A percentile compares a stretch with the other conserved stretches of the same genome.
Evolutionary conservation across 2,888 invertebrate species (phyloP).

Genomic region (Mythimna pallens): DNA sequence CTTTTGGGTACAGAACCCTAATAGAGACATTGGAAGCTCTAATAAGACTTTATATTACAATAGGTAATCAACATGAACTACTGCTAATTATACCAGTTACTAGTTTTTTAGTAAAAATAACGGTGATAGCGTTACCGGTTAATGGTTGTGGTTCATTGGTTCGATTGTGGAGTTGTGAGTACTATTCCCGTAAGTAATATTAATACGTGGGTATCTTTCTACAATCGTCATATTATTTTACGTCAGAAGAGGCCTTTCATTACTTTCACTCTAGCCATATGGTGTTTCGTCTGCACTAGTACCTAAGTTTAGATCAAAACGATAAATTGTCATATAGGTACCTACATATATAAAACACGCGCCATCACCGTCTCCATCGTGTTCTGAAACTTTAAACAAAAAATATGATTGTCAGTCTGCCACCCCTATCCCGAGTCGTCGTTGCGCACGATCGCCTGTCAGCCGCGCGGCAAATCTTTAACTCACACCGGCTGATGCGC

Average conservation of each 20-base stretch:
- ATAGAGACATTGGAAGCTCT: neutral
- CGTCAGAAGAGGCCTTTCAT: too few species aligned
- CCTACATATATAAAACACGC: too few species aligned
- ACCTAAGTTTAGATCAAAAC: too few species aligned
- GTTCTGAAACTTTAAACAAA: too few species aligned
- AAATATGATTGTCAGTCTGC: neutral
- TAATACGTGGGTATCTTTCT: conserved; percentile 1
- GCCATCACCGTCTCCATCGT: too few species aligned
- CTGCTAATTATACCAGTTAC: conserved; percentile 1
- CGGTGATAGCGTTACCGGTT: conserved; percentile 17
- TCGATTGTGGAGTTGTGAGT: conserved; percentile 19
- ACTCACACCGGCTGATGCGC: conserved; percentile 43
- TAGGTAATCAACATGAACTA: neutral
- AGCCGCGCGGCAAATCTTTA: conserved; percentile 66
- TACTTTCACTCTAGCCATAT: neutral
- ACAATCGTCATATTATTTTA: neutral
- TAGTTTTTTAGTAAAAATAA: conserved; percentile 18
- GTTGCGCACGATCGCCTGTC: conserved; percentile 68
- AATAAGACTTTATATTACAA: neutral
- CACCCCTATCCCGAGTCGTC: conserved; percentile 57
- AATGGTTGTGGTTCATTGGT: conserved; percentile 37
- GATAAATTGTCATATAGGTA: too few species aligned
- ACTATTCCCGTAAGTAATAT: conserved; percentile 5
- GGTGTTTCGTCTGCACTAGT: neutral
- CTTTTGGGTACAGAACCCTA: too few species aligned